Base-by-base conservation (phyloP, 2,888 invertebrate species). In the Ennomos fuscantarius region DNA sequence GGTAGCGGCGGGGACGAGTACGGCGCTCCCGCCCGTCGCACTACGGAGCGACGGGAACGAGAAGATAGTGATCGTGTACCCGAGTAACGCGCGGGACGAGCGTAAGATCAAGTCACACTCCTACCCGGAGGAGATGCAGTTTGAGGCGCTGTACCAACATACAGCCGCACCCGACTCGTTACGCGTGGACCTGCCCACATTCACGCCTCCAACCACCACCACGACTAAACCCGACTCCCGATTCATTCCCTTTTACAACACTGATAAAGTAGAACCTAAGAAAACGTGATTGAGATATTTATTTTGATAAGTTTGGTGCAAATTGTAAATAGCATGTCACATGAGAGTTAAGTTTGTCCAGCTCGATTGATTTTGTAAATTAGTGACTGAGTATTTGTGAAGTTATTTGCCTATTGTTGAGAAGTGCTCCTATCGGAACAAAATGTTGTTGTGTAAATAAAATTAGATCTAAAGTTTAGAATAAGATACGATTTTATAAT, bases 181-280 rank as follows among this genome's bases (percentile, higher is more conserved):
- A 8, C 83, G 93, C 41, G 93, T 94, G n/a, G 93, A 94, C 65
- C 74, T 94, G 63, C 94, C 94, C 9, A 94, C 94, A 1, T 94
- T 93, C 71, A 77, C 90, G 32, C 94, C 94, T 13, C 90, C 91
- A 6, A 73, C 82, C 8, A 62, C 74, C 45, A 78, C 77, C 24
- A 69, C 79, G 10, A 43, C 72, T 1, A 60, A 72, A 51, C 48
- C 47, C 10, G 84, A 85, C 15, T 69, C 81, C 2, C 75, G 82
- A 58, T 89, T 84, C 72, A 82, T 86, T 61, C 86, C 89, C 37
- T 73, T 88, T 12, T 76, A 74, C 11, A 74, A 75, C 60, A 68
- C 76, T 33, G 69, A 71, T 11, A 68, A 68, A 50, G 65, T 74
- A 63, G 55, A 73, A 58, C 47, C 64, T 56, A 70, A 68, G 36